phyloP scores from a whole-genome alignment of 2,888 invertebrate genomes.

The Scaptomyza caliginosa region DNA sequence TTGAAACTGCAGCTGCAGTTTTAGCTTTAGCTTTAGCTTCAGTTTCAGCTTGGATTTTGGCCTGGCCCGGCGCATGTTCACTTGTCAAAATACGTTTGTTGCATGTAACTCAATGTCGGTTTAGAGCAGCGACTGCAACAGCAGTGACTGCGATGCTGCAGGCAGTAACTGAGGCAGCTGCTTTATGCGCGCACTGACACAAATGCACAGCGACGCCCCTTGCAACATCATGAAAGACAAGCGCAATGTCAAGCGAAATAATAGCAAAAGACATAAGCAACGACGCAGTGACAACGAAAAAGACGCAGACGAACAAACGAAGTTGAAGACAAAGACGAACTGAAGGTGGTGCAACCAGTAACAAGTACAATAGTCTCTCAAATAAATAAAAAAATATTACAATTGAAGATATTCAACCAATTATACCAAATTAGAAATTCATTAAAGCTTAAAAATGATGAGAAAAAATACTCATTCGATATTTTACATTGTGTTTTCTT shows the following conservation, averaged over 20 bases:
- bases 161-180: slow-evolving; percentile 57
- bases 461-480: too few species aligned
- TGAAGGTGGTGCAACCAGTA: slow-evolving; percentile 16
- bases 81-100: slow-evolving; percentile 77
- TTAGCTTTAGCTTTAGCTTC: slow-evolving; percentile 11
- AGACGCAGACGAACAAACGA: background rate
- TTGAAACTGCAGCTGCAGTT: slow-evolving; percentile 1
- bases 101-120: slow-evolving; percentile 76
- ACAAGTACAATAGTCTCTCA: slow-evolving; percentile 1
- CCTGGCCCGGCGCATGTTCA: slow-evolving; percentile 66
- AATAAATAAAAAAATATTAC: background rate
- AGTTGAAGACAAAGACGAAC: background rate
- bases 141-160: slow-evolving; percentile 22
- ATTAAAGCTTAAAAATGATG: too few species aligned
- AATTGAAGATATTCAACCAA: background rate
- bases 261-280: slow-evolving; percentile 68
- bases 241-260: slow-evolving; percentile 74
- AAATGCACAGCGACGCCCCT: slow-evolving; percentile 64
- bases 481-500: background rate
- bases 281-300: slow-evolving; percentile 14
- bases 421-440: background rate
- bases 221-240: slow-evolving; percentile 70
- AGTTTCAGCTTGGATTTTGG: slow-evolving; percentile 31
- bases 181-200: slow-evolving; percentile 69
- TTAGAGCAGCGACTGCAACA: slow-evolving; percentile 47